phyloP scores from a whole-genome alignment of 2,888 invertebrate species.

The Acanthopleura granulata region DNA sequence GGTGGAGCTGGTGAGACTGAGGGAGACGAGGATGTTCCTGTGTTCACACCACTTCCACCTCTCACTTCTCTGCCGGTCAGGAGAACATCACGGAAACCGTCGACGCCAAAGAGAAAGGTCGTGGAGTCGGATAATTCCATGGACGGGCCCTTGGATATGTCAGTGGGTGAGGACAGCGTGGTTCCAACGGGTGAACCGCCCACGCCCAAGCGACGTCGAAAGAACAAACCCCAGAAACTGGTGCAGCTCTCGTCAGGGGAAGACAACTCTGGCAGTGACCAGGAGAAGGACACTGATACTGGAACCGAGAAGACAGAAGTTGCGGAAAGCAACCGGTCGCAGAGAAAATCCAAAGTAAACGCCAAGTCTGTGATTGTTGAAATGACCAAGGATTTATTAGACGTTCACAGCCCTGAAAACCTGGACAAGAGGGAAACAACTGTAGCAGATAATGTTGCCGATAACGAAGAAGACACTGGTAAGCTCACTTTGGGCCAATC shows the following conservation, averaged over 20 bases:
- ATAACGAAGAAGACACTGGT: too few relatives aligned
- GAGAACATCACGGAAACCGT: constrained; percentile 2
- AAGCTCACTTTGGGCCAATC: too few relatives aligned
- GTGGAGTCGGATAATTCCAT: not conserved
- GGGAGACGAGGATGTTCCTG: not conserved
- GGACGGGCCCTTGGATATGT: not conserved
- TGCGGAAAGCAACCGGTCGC: too few relatives aligned
- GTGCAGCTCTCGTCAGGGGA: not conserved
- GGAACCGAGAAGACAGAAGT: too few relatives aligned
- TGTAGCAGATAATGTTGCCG: too few relatives aligned
- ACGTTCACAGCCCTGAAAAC: too few relatives aligned
- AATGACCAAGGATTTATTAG: not conserved
- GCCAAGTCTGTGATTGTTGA: not conserved
- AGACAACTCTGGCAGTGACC: not conserved
- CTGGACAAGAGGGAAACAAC: too few relatives aligned
- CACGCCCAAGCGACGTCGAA: not conserved
- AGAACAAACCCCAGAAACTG: constrained; percentile 16
- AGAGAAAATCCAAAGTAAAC: not conserved
- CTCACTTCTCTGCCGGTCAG: not conserved
- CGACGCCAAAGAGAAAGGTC: not conserved
- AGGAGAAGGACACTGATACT: not conserved
- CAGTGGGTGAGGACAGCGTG: not conserved
- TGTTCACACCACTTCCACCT: not conserved
- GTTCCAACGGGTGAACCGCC: not conserved
- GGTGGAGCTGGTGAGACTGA: too few relatives aligned